These are phyloP conservation scores for Spialia ferax DNA, from an alignment of 2,888 invertebrate genomes.

Conservation along the genomic window DNA sequence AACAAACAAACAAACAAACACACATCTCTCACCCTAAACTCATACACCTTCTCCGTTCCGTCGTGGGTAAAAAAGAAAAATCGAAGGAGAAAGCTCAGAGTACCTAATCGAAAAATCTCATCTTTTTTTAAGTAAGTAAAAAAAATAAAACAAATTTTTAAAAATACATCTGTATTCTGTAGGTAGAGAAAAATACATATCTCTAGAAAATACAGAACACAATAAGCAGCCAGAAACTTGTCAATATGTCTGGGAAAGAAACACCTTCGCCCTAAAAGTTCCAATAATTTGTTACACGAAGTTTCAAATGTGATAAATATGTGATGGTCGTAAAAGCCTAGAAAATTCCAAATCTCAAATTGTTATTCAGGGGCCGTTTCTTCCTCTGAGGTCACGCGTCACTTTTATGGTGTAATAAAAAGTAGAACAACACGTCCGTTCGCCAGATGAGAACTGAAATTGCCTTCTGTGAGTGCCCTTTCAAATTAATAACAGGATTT, in stretches of 20 bases:
- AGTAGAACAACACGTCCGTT: slow-evolving; percentile 77
- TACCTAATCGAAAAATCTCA: no score
- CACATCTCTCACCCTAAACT: no score
- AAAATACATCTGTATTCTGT: no score
- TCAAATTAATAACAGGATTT: slow-evolving; percentile 23
- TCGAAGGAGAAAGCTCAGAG: no score
- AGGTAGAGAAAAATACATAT: no score
- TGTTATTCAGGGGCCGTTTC: slow-evolving; percentile 61
- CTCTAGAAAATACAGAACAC: not conserved
- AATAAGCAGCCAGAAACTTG: slow-evolving; percentile 2
- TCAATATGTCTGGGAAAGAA: not conserved
- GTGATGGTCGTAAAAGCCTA: slow-evolving; percentile 28
- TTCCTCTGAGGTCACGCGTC: slow-evolving; percentile 66
- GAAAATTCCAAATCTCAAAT: slow-evolving; percentile 49
- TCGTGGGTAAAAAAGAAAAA: no score
- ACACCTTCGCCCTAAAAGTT: not conserved
- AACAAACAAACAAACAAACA: no score
- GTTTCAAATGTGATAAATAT: slow-evolving; percentile 36
- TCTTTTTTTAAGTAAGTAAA: no score
- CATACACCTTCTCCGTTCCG: no score
- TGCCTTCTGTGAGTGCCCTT: slow-evolving; percentile 52
- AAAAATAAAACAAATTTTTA: no score
- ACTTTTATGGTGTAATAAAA: slow-evolving; percentile 76
- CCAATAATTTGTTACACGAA: slow-evolving; percentile 17
- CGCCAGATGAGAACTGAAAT: slow-evolving; percentile 75